Evolutionary conservation across 2,113 vertebrate genomes (phyloP).

Genomic region (Hoplias malabaricus): DNA sequence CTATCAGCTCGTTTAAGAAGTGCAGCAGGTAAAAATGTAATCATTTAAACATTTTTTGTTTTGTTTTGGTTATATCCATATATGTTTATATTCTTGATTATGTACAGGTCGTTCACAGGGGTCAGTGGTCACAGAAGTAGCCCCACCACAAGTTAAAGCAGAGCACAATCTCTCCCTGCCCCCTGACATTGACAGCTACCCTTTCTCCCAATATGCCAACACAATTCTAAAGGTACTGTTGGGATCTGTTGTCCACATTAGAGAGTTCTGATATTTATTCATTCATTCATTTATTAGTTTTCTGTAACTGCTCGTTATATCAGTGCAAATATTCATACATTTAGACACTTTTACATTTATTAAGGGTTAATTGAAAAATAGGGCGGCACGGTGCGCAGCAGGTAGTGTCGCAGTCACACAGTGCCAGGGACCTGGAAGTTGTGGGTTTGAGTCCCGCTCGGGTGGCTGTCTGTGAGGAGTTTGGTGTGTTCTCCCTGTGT

Average conservation of each 20-base stretch:
- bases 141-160: conserved; percentile 80
- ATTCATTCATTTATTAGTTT: no score
- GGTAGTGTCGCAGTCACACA: no score
- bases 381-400: no score
- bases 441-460: no score
- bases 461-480: no score
- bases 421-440: no score
- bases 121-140: conserved; percentile 72
- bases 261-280: not conserved
- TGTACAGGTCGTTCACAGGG: conserved; percentile 58
- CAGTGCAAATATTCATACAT: not conserved
- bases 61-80: not conserved
- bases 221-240: conserved; percentile 76
- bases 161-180: conserved; percentile 74
- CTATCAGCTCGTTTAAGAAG: conserved; percentile 79
- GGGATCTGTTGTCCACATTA: not conserved
- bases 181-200: conserved; percentile 73
- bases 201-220: conserved; percentile 82
- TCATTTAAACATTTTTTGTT: not conserved
- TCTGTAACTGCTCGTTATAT: not conserved
- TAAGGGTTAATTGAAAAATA: no score
- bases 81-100: conserved; percentile 15
- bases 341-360: no score
- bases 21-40: conserved; percentile 71
- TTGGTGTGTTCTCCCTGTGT: no score